Base-by-base conservation (phyloP, 2,888 invertebrate genomes). In the Idaea aversata region DNA sequence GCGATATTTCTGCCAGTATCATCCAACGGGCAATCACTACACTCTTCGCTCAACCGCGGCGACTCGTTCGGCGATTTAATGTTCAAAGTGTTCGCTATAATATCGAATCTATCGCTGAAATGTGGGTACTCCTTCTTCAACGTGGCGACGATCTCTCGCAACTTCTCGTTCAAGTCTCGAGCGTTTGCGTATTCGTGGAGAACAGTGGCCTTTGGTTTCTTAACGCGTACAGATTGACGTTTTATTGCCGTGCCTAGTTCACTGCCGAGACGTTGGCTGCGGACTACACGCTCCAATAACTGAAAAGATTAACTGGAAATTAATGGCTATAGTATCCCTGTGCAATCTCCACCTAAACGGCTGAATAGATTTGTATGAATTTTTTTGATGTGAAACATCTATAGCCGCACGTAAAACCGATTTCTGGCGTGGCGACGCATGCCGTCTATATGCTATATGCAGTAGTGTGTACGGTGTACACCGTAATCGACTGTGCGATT, bases 261-360 rank as follows among this genome's bases (percentile, higher is more conserved):
- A 71, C 91, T 94, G 38, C 95, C 94, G 70, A 95, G 95, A 38
- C 95, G 94, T 81, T 97, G 97, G 74, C 95, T 94, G 62, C 95
- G 94, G 0, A 97, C 94, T 25, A 97, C 94, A 61, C 88, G 89
- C 70, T 94, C 94, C 57, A 94, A 76, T 5, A 94, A 88, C 92
- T 93, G 79, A 0, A 76, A 80, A 0, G n/a, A 64, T 25, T 62
- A 65, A 47, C 47, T 7, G 34, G 36, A 13, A 62, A 10, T 25
- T 25, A 13, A 13, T 25, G 25, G 25, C 25, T 25, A 25, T 25
- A 25, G 25, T 25, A n/a, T n/a, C n/a, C n/a, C n/a, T n/a, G n/a
- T n/a, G n/a, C n/a, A n/a, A n/a, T n/a, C n/a, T n/a, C n/a, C n/a
- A n/a, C n/a, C n/a, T n/a, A n/a, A n/a, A n/a, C n/a, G n/a, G n/a